Conservation (phyloP, 2,888 invertebrate genomes). For the Oeneis ivallda region DNA sequence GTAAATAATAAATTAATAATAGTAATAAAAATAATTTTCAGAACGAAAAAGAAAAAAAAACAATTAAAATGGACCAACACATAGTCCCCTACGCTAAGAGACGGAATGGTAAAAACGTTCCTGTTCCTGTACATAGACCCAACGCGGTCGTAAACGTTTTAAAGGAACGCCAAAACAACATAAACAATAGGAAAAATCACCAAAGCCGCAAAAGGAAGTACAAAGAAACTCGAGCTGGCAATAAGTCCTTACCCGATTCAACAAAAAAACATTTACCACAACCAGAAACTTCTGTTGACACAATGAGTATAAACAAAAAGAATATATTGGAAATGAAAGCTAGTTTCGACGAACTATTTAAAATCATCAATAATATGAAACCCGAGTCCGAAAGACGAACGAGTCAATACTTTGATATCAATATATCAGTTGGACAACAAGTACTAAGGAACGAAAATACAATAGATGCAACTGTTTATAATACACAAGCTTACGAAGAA, state of each 20-base stretch:
- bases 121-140: constrained; percentile 55
- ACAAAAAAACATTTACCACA: constrained; percentile 48
- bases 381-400: constrained; percentile 39
- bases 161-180: constrained; percentile 43
- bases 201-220: constrained; percentile 48
- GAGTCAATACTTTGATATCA: constrained; percentile 1
- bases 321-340: constrained; percentile 52
- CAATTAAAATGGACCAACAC: constrained; percentile 40
- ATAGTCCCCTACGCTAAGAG: constrained; percentile 53
- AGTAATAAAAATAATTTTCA: constrained; percentile 5
- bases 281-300: constrained; percentile 38
- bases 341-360: constrained; percentile 52
- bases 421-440: not conserved
- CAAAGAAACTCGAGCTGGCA: constrained; percentile 41
- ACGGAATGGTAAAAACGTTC: constrained; percentile 48
- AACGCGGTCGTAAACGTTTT: constrained; percentile 55
- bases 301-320: constrained; percentile 44
- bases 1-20: no score
- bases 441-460: constrained; percentile 3
- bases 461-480: constrained; percentile 44
- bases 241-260: constrained; percentile 55
- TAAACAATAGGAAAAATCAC: constrained; percentile 32
- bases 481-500: constrained; percentile 25
- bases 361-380: constrained; percentile 52
- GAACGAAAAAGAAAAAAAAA: constrained; percentile 25